Base-by-base conservation (phyloP, 2,888 invertebrate genomes). In the Craniophora ligustri region DNA sequence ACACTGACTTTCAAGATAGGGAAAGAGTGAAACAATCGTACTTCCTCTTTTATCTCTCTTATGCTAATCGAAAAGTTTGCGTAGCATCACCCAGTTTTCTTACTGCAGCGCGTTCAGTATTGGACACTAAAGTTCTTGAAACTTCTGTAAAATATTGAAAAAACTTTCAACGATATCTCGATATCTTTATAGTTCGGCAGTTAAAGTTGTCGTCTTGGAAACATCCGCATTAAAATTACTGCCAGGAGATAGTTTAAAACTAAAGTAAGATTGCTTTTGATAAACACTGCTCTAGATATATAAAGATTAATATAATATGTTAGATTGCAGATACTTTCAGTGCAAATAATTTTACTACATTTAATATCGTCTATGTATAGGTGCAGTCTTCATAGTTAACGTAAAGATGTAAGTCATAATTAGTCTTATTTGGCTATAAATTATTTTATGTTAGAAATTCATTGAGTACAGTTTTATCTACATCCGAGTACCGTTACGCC, bases 1-100 rank as follows among this genome's bases (percentile, higher is more conserved):
- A n/a, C n/a, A n/a, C 26, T 1, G n/a, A 26, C 26, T 26, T n/a
- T 54, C 40, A 44, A 61, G 31, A 41, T 67, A 26, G 48, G 39
- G 34, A 45, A 60, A 66, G 53, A 64, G 57, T 57, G 60, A 67
- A 55, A 59, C 50, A 67, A 69, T 73, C 59, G 56, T 63, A 72
- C 72, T 73, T 76, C 70, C 63, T 63, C 72, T 79, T 79, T 81
- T 82, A 83, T 82, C 79, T 78, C 62, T 67, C 67, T 68, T 77
- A 79, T 75, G 80, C 77, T 82, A 83, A 84, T 81, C 75, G 78
- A 73, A 79, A 79, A 77, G 75, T 78, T 68, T 61, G 40, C 70
- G 67, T 46, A 51, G 50, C 45, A 59, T 67, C 59, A 49, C 63
- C 64, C 61, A 72, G 71, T 73, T 45, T 63, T 45, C 72, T 63